Evolutionary conservation across 2,113 vertebrate genomes (phyloP).

Genomic region (Lipotes vexillifer): DNA sequence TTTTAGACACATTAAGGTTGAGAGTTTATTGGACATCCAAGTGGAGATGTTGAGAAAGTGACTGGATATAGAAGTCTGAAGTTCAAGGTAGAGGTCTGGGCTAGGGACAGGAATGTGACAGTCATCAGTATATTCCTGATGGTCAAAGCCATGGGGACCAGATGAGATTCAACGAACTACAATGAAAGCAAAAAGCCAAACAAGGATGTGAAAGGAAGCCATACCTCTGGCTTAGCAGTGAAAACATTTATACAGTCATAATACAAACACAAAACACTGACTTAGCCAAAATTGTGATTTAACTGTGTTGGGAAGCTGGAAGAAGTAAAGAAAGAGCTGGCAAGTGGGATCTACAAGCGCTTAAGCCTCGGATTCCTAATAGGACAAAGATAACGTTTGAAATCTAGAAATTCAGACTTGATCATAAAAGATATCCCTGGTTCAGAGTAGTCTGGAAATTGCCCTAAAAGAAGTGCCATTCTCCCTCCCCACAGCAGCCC

Average conservation of each 20-base stretch:
- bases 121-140: accelerated
- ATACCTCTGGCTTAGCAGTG: background rate
- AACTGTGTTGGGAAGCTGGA: background rate
- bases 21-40: background rate
- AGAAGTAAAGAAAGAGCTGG: background rate
- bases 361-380: background rate
- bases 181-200: background rate
- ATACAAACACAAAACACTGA: background rate
- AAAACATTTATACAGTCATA: background rate
- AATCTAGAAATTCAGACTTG: background rate
- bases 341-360: background rate
- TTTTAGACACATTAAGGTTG: background rate
- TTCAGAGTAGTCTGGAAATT: background rate
- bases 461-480: background rate
- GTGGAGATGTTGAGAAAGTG: background rate
- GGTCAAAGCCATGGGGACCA: background rate
- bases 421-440: background rate
- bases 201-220: background rate
- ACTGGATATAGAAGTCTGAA: background rate
- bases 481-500: accelerated
- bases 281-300: background rate
- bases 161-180: background rate
- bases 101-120: too few relatives aligned
- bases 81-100: too few relatives aligned
- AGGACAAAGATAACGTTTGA: background rate